Conservation (phyloP, 92 coral and sea anemone genomes). For the Parazoanthus darwini region DNA sequence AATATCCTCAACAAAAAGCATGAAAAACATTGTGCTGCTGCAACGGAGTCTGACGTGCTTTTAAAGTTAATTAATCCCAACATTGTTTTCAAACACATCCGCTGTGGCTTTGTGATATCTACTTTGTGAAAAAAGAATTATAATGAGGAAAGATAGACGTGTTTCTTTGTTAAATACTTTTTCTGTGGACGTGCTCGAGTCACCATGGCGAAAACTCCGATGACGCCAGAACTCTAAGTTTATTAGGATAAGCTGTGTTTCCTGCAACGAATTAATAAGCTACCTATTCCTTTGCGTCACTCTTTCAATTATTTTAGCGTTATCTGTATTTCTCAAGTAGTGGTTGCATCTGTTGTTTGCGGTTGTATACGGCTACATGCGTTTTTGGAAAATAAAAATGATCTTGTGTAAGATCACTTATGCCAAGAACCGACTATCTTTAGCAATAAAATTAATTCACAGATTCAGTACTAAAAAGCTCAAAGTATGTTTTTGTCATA, state of each 20-base stretch:
- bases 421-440: background rate
- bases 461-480: background rate
- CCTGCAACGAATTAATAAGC: no score
- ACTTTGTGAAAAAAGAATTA: no score
- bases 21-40: no score
- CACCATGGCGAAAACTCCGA: background rate
- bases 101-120: background rate
- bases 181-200: background rate
- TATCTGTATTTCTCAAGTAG: background rate
- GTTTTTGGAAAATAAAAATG: no score
- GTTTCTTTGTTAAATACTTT: background rate
- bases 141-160: no score
- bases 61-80: no score
- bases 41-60: no score
- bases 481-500: background rate
- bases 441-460: no score
- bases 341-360: background rate
- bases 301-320: background rate
- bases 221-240: slow-evolving; percentile 3
- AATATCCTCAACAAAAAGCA: no score
- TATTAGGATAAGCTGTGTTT: background rate
- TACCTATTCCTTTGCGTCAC: slow-evolving; percentile 2
- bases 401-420: no score
- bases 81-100: background rate
- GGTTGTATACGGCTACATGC: background rate